phyloP scores from a whole-genome alignment of 2,797 vertebrate genomes.

The Labroides dimidiatus region DNA sequence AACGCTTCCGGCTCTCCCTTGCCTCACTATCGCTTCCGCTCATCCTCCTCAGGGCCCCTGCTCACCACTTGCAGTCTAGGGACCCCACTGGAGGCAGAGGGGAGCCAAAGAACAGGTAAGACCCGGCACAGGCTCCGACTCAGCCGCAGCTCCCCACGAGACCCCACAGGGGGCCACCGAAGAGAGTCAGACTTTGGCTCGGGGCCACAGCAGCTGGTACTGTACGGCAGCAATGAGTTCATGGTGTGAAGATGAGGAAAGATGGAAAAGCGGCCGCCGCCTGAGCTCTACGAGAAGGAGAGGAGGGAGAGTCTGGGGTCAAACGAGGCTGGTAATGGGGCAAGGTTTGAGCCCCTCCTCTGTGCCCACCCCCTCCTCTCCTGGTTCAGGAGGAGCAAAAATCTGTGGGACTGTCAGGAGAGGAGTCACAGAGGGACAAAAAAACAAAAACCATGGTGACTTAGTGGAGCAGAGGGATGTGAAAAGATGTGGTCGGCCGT shows the following conservation, averaged over 20 bases:
- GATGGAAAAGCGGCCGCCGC: conserved; percentile 8
- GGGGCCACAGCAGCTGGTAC: conserved; percentile 87
- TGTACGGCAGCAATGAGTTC: conserved; percentile 94
- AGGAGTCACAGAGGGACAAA: conserved; percentile 13
- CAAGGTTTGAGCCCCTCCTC: conserved; percentile 41
- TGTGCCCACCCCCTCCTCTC: conserved; percentile 26
- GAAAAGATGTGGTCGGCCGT: conserved; percentile 6
- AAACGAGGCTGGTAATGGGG: conserved; percentile 42
- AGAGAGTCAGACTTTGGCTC: conserved; percentile 85
- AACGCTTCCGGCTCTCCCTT: conserved; percentile 74
- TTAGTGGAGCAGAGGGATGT: conserved; percentile 15
- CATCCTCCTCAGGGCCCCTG: conserved; percentile 86
- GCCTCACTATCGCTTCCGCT: conserved; percentile 91
- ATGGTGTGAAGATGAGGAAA: conserved; percentile 88
- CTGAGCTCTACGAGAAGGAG: conserved; percentile 14
- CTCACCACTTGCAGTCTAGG: conserved; percentile 83
- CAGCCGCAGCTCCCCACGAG: conserved; percentile 90
- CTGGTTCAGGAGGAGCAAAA: conserved; percentile 25
- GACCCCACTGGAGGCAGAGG: conserved; percentile 68
- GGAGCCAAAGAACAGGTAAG: conserved; percentile 84
- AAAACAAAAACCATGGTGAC: not conserved
- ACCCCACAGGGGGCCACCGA: conserved; percentile 82
- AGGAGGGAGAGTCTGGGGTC: conserved; percentile 30
- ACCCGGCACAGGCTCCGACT: conserved; percentile 90
- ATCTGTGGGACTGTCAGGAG: not conserved